These are phyloP conservation scores for Heterodera schachtii DNA, from an alignment of 1,140 invertebrate genomes.

Conservation along the genomic window DNA sequence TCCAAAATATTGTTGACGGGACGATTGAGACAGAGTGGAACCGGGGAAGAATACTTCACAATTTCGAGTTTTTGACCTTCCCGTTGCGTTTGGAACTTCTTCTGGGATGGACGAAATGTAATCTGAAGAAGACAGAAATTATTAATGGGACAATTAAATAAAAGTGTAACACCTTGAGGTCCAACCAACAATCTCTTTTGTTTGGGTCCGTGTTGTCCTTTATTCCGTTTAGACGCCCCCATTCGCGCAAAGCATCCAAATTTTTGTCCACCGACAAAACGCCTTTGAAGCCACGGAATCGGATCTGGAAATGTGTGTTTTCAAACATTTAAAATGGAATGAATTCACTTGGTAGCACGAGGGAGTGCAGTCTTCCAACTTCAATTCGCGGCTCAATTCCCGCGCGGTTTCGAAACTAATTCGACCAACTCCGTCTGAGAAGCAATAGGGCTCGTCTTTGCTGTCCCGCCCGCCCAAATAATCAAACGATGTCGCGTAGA, in stretches of 20 bases:
- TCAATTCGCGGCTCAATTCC: slow-evolving; percentile 41
- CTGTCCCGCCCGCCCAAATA: slow-evolving; percentile 40
- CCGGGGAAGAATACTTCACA: slow-evolving; percentile 66
- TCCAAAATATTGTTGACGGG: slow-evolving; percentile 67
- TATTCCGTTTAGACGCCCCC: slow-evolving; percentile 44
- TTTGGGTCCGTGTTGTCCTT: slow-evolving; percentile 28
- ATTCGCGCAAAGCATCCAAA: slow-evolving; percentile 42
- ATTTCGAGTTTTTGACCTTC: slow-evolving; percentile 57
- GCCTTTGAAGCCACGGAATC: slow-evolving; percentile 53
- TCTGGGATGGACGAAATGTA: slow-evolving; percentile 49
- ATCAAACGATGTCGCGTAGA: slow-evolving; percentile 35
- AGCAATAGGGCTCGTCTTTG: slow-evolving; percentile 46
- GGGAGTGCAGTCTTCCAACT: slow-evolving; percentile 39
- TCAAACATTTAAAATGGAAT: slow-evolving; percentile 5
- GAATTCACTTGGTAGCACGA: slow-evolving; percentile 48
- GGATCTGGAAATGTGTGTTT: slow-evolving; percentile 12
- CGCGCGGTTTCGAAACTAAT: slow-evolving; percentile 44
- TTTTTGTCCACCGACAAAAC: slow-evolving; percentile 43
- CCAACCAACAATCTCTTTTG: slow-evolving; percentile 41
- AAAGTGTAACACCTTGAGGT: slow-evolving; percentile 6
- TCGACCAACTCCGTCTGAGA: slow-evolving; percentile 53
- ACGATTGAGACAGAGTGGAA: slow-evolving; percentile 67
- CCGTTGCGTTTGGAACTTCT: slow-evolving; percentile 41
- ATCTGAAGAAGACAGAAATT: neutral
- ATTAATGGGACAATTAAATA: neutral